phyloP scores from a whole-genome alignment of 2,113 vertebrate species.

The Amphilophus citrinellus region DNA sequence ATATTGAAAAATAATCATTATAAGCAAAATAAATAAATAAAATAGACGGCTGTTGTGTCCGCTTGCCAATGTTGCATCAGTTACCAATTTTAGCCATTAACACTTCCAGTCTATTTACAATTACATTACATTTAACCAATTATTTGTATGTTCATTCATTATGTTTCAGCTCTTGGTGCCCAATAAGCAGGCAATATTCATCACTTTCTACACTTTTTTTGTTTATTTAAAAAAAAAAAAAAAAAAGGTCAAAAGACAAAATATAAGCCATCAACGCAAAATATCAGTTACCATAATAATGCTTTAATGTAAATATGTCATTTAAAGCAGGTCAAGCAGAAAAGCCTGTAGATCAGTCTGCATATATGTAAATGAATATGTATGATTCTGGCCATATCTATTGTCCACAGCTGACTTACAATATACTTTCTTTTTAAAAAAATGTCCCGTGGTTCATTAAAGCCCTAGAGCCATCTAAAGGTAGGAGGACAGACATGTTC shows the following conservation, averaged over 20 bases:
- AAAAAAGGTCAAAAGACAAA: neutral
- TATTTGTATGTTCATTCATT: neutral
- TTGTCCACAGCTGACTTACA: constrained; percentile 1
- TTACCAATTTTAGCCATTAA: neutral
- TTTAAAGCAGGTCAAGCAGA: constrained; percentile 3
- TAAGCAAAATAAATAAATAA: neutral
- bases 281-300: neutral
- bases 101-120: neutral
- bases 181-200: neutral
- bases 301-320: neutral
- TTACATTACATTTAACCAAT: neutral
- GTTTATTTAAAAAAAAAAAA: neutral
- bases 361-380: neutral
- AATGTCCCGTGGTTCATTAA: neutral
- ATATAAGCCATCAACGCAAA: neutral
- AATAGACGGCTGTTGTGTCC: neutral
- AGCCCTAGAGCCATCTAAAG: constrained; percentile 3
- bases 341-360: neutral
- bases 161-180: neutral
- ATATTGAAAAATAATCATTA: neutral
- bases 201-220: neutral
- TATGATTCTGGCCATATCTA: neutral
- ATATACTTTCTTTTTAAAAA: neutral
- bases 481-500: neutral
- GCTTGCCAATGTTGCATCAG: neutral